Evolutionary conservation across 2,113 vertebrate species (phyloP).

Genomic region (Orycteropus afer): DNA sequence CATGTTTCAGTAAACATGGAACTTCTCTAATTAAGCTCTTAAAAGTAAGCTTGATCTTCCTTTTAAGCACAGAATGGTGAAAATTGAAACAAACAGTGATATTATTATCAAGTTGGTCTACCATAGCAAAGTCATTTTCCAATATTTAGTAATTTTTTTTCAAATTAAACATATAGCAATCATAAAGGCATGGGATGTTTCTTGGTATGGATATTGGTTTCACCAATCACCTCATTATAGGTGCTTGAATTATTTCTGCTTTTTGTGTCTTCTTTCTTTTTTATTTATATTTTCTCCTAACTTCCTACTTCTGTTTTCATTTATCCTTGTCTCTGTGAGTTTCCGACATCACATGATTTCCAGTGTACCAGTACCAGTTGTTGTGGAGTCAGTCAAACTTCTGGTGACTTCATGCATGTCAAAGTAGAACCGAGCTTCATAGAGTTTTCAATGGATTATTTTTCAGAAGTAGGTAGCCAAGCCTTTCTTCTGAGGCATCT

Average conservation of each 20-base stretch:
- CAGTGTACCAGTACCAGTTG: not conserved
- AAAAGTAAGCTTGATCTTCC: not conserved
- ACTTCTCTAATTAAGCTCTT: not conserved
- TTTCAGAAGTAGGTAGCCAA: too few relatives aligned
- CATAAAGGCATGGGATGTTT: not conserved
- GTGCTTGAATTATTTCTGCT: not conserved
- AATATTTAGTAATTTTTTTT: not conserved
- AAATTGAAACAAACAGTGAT: not conserved
- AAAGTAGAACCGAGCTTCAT: too few relatives aligned
- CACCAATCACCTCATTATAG: not conserved
- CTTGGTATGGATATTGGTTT: not conserved
- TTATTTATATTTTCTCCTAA: not conserved
- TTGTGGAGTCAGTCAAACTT: too few relatives aligned
- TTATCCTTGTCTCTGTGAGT: not conserved
- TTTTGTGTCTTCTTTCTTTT: not conserved
- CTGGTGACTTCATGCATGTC: too few relatives aligned
- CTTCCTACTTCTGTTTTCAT: conserved; percentile 11
- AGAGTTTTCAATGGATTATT: too few relatives aligned
- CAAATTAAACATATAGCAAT: conserved; percentile 3
- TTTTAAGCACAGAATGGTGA: not conserved
- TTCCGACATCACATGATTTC: not conserved
- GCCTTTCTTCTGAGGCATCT: too few relatives aligned
- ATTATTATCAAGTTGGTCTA: not conserved
- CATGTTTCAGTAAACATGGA: not conserved
- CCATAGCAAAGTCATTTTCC: not conserved